phyloP scores from a whole-genome alignment of 2,797 vertebrate genomes.

The Agapornis canus region DNA sequence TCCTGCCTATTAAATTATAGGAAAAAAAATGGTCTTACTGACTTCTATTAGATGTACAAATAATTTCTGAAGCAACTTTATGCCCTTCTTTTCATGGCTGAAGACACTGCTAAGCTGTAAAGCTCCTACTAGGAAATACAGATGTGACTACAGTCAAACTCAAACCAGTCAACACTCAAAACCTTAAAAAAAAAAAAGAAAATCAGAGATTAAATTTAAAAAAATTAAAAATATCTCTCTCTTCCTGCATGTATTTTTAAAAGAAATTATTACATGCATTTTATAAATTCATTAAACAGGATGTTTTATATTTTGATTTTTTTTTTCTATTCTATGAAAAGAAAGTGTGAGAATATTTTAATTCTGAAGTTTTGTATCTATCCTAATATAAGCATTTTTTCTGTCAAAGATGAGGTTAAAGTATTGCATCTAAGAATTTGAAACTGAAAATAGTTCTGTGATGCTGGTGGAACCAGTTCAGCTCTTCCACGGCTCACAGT shows the following conservation, averaged over 20 bases:
- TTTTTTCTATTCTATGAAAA: not conserved
- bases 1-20: not conserved
- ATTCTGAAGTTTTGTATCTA: not conserved
- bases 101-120: not conserved
- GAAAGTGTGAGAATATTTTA: not conserved
- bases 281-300: not conserved
- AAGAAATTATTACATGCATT: not conserved
- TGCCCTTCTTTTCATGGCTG: not conserved
- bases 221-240: not conserved
- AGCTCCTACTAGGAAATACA: not conserved
- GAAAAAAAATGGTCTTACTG: not conserved
- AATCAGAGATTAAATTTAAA: not conserved
- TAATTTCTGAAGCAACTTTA: not conserved
- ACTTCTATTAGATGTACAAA: not conserved
- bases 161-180: not conserved
- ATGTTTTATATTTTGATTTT: not conserved
- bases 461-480: not conserved
- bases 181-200: not conserved
- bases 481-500: not conserved
- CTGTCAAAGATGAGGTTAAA: not conserved
- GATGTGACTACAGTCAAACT: not conserved
- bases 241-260: not conserved
- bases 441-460: not conserved
- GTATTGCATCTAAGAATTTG: not conserved
- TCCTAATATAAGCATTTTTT: not conserved